Base-by-base conservation (phyloP, 2,113 vertebrate genomes). In the Beaufortia kweichowensis region DNA sequence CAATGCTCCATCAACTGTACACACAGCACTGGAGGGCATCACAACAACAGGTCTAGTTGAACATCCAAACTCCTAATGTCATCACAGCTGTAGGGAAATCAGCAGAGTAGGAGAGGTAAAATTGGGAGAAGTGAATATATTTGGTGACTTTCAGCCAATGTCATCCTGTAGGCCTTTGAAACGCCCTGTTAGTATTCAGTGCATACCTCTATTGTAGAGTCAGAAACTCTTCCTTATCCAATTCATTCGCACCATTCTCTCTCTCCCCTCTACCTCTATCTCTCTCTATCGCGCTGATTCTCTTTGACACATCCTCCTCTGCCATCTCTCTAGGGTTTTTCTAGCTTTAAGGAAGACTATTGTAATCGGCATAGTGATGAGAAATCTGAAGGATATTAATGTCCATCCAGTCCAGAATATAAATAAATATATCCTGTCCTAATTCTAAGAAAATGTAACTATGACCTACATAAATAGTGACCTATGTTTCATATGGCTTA, bases 91-190 rank as follows among this genome's bases (percentile, higher is more conserved):
- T 55, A 55, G 28, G 11, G 48, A 50, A 57, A 56, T 55, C 43
- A 29, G 19, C 35, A 59, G 41, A 69, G 35, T 35, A 50, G 50
- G 43, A 17, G 43, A 35, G 39, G 3, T 6, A 39, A 8, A 2
- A 43, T 11, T 39, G 35, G 28, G 28, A 57, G 35, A 17, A 50
- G 73, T 48, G 73, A 29, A 88, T 83, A 83, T 87, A 75, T 83
- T 84, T 78, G 78, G 81, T n/a, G 67, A 87, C 80, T 84, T 86
- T 83, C 62, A 84, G 65, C 77, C 85, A 87, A 84, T 82, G 84
- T 87, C 87, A 80, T 11, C n/a, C 60, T 60, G 73, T 56, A 23
- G n/a, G 46, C 29, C 76, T 66, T 63, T 67, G 26, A 72, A 69
- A 55, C 48, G 26, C 43, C 35, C 21, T 53, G 26, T 76, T 21